Conservation (phyloP, 1,140 invertebrate genomes). For the Danaus melanippus region DNA sequence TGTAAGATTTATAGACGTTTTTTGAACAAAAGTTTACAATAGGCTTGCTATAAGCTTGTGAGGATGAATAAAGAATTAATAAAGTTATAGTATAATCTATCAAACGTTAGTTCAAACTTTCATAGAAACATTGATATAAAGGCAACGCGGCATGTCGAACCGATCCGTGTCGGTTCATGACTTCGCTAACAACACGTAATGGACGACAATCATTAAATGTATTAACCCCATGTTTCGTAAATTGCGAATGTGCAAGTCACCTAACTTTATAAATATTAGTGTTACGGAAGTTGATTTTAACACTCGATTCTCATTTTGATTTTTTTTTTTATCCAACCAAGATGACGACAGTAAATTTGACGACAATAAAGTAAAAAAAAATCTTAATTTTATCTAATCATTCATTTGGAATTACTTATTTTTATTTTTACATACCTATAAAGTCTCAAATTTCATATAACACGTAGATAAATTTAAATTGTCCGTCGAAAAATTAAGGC, state of each 20-base stretch:
- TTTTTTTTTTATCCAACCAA: neutral
- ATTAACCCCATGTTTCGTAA: slow-evolving; percentile 61
- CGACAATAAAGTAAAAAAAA: no score
- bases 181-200: slow-evolving; percentile 64
- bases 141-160: slow-evolving; percentile 58
- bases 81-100: no score
- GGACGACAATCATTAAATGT: slow-evolving; percentile 60
- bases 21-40: no score
- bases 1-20: no score
- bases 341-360: no score
- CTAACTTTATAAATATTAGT: slow-evolving; percentile 17
- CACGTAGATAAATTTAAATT: neutral
- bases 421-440: no score
- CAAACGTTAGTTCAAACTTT: no score
- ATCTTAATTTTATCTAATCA: no score
- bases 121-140: slow-evolving; percentile 14
- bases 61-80: no score
- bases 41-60: no score
- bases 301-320: neutral
- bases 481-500: slow-evolving; percentile 1
- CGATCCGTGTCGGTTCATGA: slow-evolving; percentile 61
- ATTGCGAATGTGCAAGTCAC: slow-evolving; percentile 62
- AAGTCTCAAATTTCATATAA: no score
- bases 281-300: slow-evolving; percentile 12
- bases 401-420: no score